Evolutionary conservation across 37 sponge, comb jelly and placozoan species (phyloP), one percentile per base, ranked within the genome.

Genomic region (Cladorhizidae sp.): DNA sequence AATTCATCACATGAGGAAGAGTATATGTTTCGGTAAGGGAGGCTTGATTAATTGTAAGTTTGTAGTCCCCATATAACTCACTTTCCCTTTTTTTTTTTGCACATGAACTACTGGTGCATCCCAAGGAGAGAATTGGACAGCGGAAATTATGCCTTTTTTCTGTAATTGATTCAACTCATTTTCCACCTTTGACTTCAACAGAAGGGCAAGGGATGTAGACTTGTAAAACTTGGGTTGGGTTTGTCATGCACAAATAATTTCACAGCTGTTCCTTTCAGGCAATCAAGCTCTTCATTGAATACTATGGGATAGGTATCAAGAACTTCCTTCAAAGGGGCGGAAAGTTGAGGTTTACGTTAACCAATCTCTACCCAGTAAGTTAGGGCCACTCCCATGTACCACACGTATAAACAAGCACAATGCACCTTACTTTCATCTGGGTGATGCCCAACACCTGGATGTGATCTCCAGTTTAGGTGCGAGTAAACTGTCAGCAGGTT

Each of bases 41-140:
- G 2, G 62, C 81, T 17, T 74, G 72, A 31, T 89, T 89, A 15
- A 85, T 35, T 2, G 90, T 84, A 7, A 80, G 35, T 25, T 84
- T 85, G 65, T 85, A 89, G 39, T 89, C 81, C 90, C 85, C 90
- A 89, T 0, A 89, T 17, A 2, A 81, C 56, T 0, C 84, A 33
- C 0, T 32, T 26, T 3, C 77, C 77, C 32, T 89, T 73, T 20
- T 64, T n/a, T 52, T 52, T 89, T 89, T 18, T 50, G 40, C 31
- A 89, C 85, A 0, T 81, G 85, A 0, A 89, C 90, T 40, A 84
- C 43, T 0, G 90, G 85, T 37, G 90, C 76, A 23, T 76, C 85
- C 85, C 90, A 89, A 18, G 63, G 52, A 1, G 70, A 68, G 52
- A 52, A 56, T 22, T 67, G 40, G 3, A 89, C 85, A 37, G 74